These are phyloP conservation scores for Tetraodon nigroviridis DNA, from an alignment of 2,113 vertebrate genomes.

Conservation along the genomic window DNA sequence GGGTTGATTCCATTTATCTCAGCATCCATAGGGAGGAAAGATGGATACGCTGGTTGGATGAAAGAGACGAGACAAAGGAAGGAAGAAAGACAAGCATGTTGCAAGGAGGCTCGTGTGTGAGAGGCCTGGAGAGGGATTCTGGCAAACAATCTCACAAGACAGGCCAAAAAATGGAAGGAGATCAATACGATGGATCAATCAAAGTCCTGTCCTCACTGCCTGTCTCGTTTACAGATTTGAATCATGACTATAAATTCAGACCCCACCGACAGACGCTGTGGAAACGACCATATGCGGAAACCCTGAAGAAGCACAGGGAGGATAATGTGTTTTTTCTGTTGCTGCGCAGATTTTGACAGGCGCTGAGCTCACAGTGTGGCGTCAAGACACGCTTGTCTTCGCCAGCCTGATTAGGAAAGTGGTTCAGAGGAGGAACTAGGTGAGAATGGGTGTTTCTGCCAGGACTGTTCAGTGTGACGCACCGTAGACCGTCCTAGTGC, in stretches of 20 bases:
- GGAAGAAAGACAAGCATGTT: background rate
- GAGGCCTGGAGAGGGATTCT: no score
- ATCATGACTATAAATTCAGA: slow-evolving; percentile 7
- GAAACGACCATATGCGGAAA: slow-evolving; percentile 17
- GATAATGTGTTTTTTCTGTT: slow-evolving; percentile 62
- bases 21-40: no score
- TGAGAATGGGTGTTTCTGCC: slow-evolving; percentile 66
- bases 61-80: slow-evolving; percentile 1
- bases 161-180: background rate
- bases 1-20: no score
- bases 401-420: slow-evolving; percentile 34
- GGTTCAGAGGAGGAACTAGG: slow-evolving; percentile 47
- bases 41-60: no score
- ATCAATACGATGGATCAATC: background rate
- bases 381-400: slow-evolving; percentile 38
- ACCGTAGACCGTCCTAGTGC: slow-evolving; percentile 32
- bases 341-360: slow-evolving; percentile 36
- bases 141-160: background rate
- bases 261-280: slow-evolving; percentile 24
- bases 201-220: no score
- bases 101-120: no score
- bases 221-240: no score
- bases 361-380: slow-evolving; percentile 32
- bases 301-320: slow-evolving; percentile 4
- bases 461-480: slow-evolving; percentile 57